Conservation (phyloP, 2,888 invertebrate genomes). For the Rhyacophila evoluta region DNA sequence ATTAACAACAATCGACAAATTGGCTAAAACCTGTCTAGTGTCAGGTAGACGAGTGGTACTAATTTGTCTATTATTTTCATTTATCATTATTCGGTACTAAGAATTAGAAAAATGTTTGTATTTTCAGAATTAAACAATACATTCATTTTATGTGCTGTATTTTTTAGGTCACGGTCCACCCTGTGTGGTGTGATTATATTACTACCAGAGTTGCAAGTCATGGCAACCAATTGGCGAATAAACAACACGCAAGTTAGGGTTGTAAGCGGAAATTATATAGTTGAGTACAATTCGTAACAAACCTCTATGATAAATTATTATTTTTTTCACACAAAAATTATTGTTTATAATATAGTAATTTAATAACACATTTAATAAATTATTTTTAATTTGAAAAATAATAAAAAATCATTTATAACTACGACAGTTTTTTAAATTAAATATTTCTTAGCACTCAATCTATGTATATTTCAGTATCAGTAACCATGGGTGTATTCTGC, state of each 20-base stretch:
- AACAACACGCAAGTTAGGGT: slow-evolving; percentile 41
- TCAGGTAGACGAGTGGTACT: no score
- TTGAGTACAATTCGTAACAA: no score
- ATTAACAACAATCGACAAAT: no score
- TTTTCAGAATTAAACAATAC: not conserved
- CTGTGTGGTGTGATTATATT: slow-evolving; percentile 40
- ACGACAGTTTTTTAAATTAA: not conserved
- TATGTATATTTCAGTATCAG: not conserved
- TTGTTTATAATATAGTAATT: no score
- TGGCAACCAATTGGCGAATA: slow-evolving; percentile 44
- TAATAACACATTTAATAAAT: no score
- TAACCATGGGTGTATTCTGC: not conserved
- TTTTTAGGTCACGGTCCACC: slow-evolving; percentile 28
- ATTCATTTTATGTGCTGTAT: not conserved
- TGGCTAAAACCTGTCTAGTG: no score
- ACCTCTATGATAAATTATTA: no score
- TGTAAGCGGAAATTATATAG: not conserved
- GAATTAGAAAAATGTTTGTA: not conserved
- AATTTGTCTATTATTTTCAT: no score
- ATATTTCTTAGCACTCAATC: not conserved
- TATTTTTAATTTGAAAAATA: no score
- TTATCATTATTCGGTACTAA: no score
- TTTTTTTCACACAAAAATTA: no score
- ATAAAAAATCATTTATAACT: no score
- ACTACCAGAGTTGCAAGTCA: slow-evolving; percentile 42